These are phyloP conservation scores for Onychostruthus taczanowskii DNA, from an alignment of 2,113 vertebrate genomes.

Conservation along the genomic window DNA sequence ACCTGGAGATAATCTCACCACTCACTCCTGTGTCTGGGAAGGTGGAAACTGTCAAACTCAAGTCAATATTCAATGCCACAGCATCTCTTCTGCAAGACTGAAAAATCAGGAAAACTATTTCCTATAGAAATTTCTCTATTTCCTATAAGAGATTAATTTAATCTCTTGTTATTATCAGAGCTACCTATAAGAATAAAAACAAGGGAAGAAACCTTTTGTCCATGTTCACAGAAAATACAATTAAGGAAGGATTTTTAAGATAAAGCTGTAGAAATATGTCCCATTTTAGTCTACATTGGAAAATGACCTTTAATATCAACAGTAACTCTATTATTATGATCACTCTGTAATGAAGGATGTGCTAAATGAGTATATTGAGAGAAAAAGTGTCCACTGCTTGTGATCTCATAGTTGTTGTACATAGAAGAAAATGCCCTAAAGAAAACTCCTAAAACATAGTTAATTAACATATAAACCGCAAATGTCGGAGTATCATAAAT, in stretches of 20 bases:
- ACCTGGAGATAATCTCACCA: not conserved
- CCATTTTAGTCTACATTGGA: not conserved
- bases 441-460: slow-evolving; percentile 12
- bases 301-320: not conserved
- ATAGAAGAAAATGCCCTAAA: slow-evolving; percentile 29
- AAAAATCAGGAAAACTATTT: not conserved
- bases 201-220: not conserved
- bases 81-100: not conserved
- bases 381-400: not conserved
- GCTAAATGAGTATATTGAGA: not conserved
- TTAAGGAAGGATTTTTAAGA: not conserved
- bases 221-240: not conserved
- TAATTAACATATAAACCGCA: slow-evolving; percentile 67
- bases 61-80: not conserved
- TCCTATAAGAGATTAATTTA: too few species aligned
- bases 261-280: not conserved
- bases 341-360: not conserved
- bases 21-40: not conserved
- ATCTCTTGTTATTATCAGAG: not conserved
- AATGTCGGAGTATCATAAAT: slow-evolving; percentile 39
- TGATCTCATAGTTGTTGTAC: not conserved
- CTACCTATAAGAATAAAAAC: not conserved
- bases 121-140: too few species aligned
- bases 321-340: not conserved
- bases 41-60: not conserved